phyloP scores from a whole-genome alignment of 2,888 invertebrate genomes.

The Oligia fasciuncula region DNA sequence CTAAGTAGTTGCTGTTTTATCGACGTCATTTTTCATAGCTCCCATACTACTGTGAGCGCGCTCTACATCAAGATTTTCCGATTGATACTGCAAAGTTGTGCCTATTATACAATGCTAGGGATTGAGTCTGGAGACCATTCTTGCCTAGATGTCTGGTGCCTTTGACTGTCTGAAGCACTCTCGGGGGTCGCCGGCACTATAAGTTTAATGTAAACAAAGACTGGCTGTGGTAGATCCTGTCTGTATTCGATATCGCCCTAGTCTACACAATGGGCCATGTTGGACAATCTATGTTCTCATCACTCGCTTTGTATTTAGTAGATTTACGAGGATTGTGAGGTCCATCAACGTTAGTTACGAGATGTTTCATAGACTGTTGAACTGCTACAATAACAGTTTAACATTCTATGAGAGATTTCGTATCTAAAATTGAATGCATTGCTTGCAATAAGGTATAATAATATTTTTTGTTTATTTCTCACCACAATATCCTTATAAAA shows the following conservation, averaged over 20 bases:
- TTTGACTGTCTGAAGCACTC: slow-evolving; percentile 46
- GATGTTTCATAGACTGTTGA: slow-evolving; percentile 8
- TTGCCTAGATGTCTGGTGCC: slow-evolving; percentile 52
- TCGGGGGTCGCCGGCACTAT: slow-evolving; percentile 32
- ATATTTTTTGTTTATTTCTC: no score
- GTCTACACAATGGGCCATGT: slow-evolving; percentile 49
- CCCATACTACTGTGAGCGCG: not conserved
- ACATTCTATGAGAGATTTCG: not conserved
- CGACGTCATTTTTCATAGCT: not conserved
- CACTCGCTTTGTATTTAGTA: slow-evolving; percentile 41
- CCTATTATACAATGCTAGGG: slow-evolving; percentile 36
- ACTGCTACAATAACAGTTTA: not conserved
- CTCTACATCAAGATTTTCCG: slow-evolving; percentile 5
- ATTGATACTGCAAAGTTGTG: slow-evolving; percentile 34
- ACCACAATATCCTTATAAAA: no score
- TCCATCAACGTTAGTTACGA: slow-evolving; percentile 31
- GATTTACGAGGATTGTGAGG: slow-evolving; percentile 23
- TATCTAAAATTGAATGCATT: slow-evolving; percentile 15
- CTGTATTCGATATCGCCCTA: slow-evolving; percentile 37
- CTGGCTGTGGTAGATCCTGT: slow-evolving; percentile 21
- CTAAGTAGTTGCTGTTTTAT: not conserved
- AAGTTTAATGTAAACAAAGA: slow-evolving; percentile 41
- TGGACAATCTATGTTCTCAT: slow-evolving; percentile 44
- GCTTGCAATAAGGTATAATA: not conserved
- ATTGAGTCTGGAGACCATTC: slow-evolving; percentile 43